Conservation (phyloP, 2,113 vertebrate species). For the Spermophilus dauricus region DNA sequence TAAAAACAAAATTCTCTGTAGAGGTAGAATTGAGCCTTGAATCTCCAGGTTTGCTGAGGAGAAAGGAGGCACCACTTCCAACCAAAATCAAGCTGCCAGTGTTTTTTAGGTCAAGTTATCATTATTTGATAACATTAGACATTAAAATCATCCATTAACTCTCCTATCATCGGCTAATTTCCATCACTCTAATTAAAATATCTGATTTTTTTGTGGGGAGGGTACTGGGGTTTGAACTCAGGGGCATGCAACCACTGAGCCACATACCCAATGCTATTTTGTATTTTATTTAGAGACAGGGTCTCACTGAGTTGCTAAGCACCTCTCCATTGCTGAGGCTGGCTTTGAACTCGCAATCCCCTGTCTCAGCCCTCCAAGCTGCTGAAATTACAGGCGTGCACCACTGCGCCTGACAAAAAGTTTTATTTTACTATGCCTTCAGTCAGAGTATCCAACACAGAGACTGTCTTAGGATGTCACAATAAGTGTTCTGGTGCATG, state of each 20-base stretch:
- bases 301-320: too few relatives aligned
- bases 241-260: too few relatives aligned
- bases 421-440: background rate
- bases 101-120: background rate
- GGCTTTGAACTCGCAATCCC: too few relatives aligned
- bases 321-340: too few relatives aligned
- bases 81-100: background rate
- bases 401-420: too few relatives aligned
- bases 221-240: too few relatives aligned
- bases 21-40: background rate
- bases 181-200: background rate
- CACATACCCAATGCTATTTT: too few relatives aligned
- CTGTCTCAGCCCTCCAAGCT: too few relatives aligned
- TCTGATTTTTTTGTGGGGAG: background rate
- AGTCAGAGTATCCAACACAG: background rate
- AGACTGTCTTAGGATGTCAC: background rate
- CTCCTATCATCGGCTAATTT: background rate
- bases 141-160: background rate
- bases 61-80: background rate
- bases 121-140: background rate
- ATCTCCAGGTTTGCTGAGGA: background rate
- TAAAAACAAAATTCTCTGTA: background rate
- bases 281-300: too few relatives aligned
- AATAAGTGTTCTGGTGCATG: background rate
- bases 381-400: too few relatives aligned